These are phyloP conservation scores for Felis chaus DNA, from an alignment of 2,113 vertebrate species.

Conservation along the genomic window DNA sequence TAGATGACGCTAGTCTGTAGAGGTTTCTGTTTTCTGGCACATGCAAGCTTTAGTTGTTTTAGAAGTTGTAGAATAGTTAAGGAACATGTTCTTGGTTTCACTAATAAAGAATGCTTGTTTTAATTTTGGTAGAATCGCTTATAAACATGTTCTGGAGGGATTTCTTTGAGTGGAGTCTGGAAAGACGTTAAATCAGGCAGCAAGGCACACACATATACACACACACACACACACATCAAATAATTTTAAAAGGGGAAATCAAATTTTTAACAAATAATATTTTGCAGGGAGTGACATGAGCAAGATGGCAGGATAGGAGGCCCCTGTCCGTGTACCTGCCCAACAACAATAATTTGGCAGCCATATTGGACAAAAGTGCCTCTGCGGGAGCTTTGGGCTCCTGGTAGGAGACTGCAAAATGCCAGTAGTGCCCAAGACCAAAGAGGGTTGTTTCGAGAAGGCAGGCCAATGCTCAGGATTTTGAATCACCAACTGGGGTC, in stretches of 20 bases:
- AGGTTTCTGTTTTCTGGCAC: constrained; percentile 58
- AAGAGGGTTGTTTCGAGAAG: neutral
- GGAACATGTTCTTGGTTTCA: constrained; percentile 1
- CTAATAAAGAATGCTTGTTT: constrained; percentile 39
- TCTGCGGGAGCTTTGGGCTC: neutral
- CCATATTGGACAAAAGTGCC: neutral
- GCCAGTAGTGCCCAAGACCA: neutral
- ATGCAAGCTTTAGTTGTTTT: neutral
- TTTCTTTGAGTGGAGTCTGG: constrained; percentile 18
- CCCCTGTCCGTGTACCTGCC: neutral
- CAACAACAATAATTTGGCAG: neutral
- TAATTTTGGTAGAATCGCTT: neutral
- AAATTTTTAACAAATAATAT: neutral
- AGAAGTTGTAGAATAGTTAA: constrained; percentile 46
- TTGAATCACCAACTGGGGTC: neutral
- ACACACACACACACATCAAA: neutral
- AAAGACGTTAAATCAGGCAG: neutral
- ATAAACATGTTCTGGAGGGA: neutral
- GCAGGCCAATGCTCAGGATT: neutral
- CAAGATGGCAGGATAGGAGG: neutral
- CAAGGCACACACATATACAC: neutral
- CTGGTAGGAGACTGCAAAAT: neutral
- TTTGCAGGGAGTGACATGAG: neutral
- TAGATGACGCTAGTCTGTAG: constrained; percentile 56
- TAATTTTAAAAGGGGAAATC: constrained; percentile 7